Percentiles rank a stretch among this genome's conserved stretches.
These are phyloP conservation scores for Iguana delicatissima DNA, from an alignment of 2,797 vertebrate species.

Conservation along the genomic window DNA sequence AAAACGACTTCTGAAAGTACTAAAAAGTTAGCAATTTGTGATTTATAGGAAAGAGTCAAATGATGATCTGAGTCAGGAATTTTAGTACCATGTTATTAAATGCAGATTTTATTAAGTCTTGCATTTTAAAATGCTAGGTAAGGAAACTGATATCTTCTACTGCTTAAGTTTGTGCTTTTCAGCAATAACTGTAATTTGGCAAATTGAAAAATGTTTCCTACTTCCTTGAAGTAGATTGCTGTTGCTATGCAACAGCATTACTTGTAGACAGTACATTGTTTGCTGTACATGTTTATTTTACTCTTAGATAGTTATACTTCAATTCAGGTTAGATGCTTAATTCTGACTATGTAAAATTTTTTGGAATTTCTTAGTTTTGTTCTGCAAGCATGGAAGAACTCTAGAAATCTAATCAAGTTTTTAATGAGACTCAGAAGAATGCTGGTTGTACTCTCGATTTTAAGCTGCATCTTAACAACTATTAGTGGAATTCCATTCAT, in stretches of 20 bases:
- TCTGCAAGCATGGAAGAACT: not conserved
- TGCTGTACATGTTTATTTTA: slow-evolving; percentile 68
- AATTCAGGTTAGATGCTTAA: slow-evolving; percentile 65
- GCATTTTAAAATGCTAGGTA: not conserved
- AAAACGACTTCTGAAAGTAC: not conserved
- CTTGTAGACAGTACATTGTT: slow-evolving; percentile 74
- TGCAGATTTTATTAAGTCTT: not conserved
- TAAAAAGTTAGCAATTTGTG: not conserved
- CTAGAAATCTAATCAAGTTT: not conserved
- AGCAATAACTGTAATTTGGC: slow-evolving; percentile 74
- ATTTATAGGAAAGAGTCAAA: not conserved
- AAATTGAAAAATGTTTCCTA: slow-evolving; percentile 71
- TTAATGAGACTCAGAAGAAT: too few relatives aligned
- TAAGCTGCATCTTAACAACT: too few relatives aligned
- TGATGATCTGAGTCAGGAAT: not conserved
- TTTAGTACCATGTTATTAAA: not conserved
- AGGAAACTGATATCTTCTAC: not conserved
- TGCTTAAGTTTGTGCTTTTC: slow-evolving; percentile 34
- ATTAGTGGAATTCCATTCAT: too few relatives aligned
- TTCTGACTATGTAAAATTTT: slow-evolving; percentile 58
- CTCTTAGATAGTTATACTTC: not conserved
- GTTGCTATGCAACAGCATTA: slow-evolving; percentile 80
- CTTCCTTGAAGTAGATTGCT: slow-evolving; percentile 76
- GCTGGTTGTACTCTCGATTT: too few relatives aligned
- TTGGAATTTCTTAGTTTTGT: slow-evolving; percentile 65